Percentiles rank a stretch among this genome's conserved stretches.
phyloP scores from a whole-genome alignment of 2,797 vertebrate species.

The Catamblyrhynchus diadema region DNA sequence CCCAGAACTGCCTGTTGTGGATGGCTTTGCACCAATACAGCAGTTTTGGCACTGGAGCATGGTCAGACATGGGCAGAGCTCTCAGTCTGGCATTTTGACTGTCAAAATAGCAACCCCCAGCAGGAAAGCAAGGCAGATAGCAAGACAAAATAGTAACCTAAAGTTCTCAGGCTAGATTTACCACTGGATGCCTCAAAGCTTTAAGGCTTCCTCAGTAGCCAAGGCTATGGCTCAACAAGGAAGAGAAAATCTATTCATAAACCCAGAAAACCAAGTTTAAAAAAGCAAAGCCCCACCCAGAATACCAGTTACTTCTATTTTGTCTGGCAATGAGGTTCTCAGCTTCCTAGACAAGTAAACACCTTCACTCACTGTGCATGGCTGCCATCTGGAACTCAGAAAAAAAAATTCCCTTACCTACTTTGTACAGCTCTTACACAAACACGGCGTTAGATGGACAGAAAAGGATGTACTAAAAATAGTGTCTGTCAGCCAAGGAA shows the following conservation, averaged over 20 bases:
- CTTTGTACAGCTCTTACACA: constrained; percentile 48
- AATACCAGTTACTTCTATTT: constrained; percentile 44
- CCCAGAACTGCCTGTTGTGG: neutral
- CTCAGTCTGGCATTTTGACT: neutral
- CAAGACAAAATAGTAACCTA: neutral
- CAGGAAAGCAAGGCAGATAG: neutral
- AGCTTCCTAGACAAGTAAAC: constrained; percentile 58
- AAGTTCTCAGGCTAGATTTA: neutral
- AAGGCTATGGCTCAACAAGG: neutral
- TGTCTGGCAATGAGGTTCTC: constrained; percentile 53
- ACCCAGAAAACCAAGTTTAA: constrained; percentile 31
- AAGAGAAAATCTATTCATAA: constrained; percentile 59
- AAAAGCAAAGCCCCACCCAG: constrained; percentile 32
- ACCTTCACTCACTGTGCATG: constrained; percentile 34
- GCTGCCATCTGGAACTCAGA: constrained; percentile 39
- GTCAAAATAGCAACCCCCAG: neutral
- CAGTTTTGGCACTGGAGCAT: neutral
- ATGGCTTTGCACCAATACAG: neutral
- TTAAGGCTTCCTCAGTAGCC: neutral
- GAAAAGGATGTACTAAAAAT: constrained; percentile 64
- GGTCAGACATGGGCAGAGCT: rapidly evolving
- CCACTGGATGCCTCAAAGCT: neutral
- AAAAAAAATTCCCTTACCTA: constrained; percentile 49
- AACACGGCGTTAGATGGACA: constrained; percentile 45
- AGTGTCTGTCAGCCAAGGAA: neutral